A percentile compares a stretch with the other conserved stretches of the same genome.
Evolutionary conservation across 1,140 invertebrate genomes (phyloP).

Genomic region (Saccostrea cuccullata): DNA sequence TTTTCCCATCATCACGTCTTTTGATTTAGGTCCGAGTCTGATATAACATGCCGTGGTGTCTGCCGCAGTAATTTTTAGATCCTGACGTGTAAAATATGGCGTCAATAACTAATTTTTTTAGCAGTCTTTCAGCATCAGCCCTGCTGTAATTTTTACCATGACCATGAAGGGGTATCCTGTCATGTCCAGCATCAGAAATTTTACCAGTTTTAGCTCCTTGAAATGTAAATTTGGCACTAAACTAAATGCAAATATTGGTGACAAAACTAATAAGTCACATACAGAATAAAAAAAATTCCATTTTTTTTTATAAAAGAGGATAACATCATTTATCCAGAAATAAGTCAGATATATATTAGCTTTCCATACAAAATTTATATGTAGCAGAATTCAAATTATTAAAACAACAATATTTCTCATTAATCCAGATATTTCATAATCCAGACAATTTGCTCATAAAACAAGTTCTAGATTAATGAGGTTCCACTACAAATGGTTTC

Average conservation of each 20-base stretch:
- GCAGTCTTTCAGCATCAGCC: conserved; percentile 87
- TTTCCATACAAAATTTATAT: neutral
- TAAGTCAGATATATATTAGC: too few species aligned
- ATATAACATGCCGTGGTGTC: conserved; percentile 91
- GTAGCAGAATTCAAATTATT: too few species aligned
- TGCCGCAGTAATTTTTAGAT: conserved; percentile 82
- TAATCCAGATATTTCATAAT: too few species aligned
- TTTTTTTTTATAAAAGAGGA: too few species aligned
- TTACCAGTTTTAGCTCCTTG: conserved; percentile 61
- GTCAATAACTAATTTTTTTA: conserved; percentile 90
- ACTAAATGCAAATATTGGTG: neutral
- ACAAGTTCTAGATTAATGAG: too few species aligned
- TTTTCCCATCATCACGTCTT: conserved; percentile 78
- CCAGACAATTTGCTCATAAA: too few species aligned
- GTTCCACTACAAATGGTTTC: too few species aligned
- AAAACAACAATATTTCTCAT: too few species aligned
- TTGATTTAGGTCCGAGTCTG: conserved; percentile 85
- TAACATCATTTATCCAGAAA: too few species aligned
- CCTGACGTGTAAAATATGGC: conserved; percentile 89
- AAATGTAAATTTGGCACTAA: neutral
- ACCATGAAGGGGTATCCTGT: conserved; percentile 83
- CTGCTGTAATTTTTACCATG: conserved; percentile 84
- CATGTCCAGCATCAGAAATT: conserved; percentile 80
- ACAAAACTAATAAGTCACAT: neutral
- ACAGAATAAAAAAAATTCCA: too few species aligned